Evolutionary conservation across 1,140 invertebrate genomes (phyloP).

Genomic region (Pararge aegeria): DNA sequence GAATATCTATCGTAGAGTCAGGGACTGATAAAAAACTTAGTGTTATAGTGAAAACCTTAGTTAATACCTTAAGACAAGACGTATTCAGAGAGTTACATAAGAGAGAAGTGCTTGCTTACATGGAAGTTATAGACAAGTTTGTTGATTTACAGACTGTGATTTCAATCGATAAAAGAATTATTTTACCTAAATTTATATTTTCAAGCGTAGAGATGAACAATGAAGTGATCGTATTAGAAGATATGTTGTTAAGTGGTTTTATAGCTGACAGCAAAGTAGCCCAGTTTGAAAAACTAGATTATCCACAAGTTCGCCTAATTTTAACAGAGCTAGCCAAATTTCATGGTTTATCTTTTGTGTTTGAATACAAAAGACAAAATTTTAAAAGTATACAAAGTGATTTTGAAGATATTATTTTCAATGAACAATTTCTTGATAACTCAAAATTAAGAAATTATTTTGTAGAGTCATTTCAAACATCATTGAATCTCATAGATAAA

Average conservation of each 20-base stretch:
- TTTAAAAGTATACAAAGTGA: conserved; percentile 36
- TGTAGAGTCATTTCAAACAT: conserved; percentile 55
- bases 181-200: conserved; percentile 51
- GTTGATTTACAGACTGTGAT: conserved; percentile 45
- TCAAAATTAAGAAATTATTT: conserved; percentile 61
- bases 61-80: conserved; percentile 62
- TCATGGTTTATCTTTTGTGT: conserved; percentile 58
- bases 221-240: conserved; percentile 64
- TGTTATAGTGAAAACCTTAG: conserved; percentile 66
- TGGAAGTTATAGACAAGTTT: conserved; percentile 49
- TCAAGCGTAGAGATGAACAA: conserved; percentile 45
- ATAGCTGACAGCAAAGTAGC: conserved; percentile 41
- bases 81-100: conserved; percentile 61
- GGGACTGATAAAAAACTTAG: conserved; percentile 41
- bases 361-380: conserved; percentile 35
- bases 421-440: conserved; percentile 57
- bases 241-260: conserved; percentile 50
- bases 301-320: conserved; percentile 40
- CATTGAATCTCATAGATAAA: conserved; percentile 49
- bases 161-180: conserved; percentile 35
- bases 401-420: conserved; percentile 56
- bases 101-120: conserved; percentile 59
- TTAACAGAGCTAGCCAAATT: conserved; percentile 62
- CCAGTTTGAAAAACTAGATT: conserved; percentile 44
- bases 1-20: conserved; percentile 53